These are phyloP conservation scores for Globodera rostochiensis DNA, from an alignment of 1,140 invertebrate species.

Conservation along the genomic window DNA sequence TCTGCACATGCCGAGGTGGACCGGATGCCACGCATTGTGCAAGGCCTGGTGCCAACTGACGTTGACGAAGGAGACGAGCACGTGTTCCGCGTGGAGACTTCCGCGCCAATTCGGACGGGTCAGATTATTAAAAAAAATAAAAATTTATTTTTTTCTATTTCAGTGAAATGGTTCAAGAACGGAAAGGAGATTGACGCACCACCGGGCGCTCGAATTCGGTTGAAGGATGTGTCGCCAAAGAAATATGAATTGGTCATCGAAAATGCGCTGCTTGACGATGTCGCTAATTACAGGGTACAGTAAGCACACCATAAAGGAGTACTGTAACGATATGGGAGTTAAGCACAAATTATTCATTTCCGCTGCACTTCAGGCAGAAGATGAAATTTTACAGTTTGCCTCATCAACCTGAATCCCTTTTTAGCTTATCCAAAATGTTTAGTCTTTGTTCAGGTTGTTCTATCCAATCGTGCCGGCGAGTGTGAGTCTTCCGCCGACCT, in stretches of 20 bases:
- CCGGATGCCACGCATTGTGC: constrained; percentile 61
- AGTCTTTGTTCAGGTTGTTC: constrained; percentile 52
- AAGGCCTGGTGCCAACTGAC: constrained; percentile 55
- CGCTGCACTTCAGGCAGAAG: too few relatives aligned
- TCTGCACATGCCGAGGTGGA: constrained; percentile 62
- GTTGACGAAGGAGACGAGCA: constrained; percentile 78
- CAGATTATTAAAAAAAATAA: constrained; percentile 32
- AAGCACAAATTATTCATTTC: constrained; percentile 19
- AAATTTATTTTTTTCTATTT: background rate
- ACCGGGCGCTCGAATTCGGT: constrained; percentile 38
- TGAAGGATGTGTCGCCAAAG: constrained; percentile 61
- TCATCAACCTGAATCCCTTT: too few relatives aligned
- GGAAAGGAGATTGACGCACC: constrained; percentile 59
- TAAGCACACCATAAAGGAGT: constrained; percentile 13
- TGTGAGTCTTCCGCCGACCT: constrained; percentile 59
- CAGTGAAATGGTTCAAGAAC: constrained; percentile 61
- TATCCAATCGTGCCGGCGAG: constrained; percentile 57
- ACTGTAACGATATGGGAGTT: background rate
- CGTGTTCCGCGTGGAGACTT: constrained; percentile 67
- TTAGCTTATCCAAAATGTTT: too few relatives aligned
- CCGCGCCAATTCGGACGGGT: constrained; percentile 55
- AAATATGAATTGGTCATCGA: constrained; percentile 62
- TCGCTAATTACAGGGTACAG: constrained; percentile 55
- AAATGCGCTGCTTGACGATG: constrained; percentile 58
- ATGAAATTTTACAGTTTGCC: too few relatives aligned